A percentile compares a stretch with the other conserved stretches of the same genome.
These are phyloP conservation scores for Hirudinaria manillensis DNA, from an alignment of 2,888 invertebrate species.

Conservation along the genomic window DNA sequence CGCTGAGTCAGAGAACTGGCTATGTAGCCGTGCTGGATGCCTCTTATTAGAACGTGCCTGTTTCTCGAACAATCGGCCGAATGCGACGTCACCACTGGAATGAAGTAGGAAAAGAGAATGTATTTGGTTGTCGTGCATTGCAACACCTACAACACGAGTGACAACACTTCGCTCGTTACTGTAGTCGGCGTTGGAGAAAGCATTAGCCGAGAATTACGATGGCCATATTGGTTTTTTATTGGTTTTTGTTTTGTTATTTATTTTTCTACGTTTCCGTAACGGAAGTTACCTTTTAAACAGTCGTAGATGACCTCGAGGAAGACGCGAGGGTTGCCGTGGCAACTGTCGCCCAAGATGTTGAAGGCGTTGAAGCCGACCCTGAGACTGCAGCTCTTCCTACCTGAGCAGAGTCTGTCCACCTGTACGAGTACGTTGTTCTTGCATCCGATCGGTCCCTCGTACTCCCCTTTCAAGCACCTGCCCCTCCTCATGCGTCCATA, in stretches of 20 bases:
- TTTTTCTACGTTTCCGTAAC: not conserved
- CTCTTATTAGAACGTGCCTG: constrained; percentile 18
- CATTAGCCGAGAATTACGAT: too few relatives aligned
- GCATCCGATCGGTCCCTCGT: constrained; percentile 23
- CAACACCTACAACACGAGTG: too few relatives aligned
- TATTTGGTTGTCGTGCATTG: too few relatives aligned
- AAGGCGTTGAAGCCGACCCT: constrained; percentile 21
- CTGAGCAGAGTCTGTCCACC: constrained; percentile 32
- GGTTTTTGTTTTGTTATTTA: not conserved
- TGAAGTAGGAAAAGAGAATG: too few relatives aligned
- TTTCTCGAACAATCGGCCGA: constrained; percentile 22
- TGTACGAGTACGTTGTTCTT: constrained; percentile 21
- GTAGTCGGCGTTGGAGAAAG: not conserved
- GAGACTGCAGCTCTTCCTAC: constrained; percentile 27
- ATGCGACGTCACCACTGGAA: constrained; percentile 23
- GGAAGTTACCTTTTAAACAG: constrained; percentile 29
- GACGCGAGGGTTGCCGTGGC: not conserved
- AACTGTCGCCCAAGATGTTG: constrained; percentile 11
- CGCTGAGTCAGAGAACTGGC: constrained; percentile 6
- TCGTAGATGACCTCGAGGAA: constrained; percentile 32
- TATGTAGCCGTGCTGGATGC: constrained; percentile 22
- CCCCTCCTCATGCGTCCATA: constrained; percentile 31
- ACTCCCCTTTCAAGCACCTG: constrained; percentile 17
- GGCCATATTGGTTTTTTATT: too few relatives aligned
- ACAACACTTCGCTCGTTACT: too few relatives aligned